These are phyloP conservation scores for Catharus ustulatus DNA, from an alignment of 2,797 vertebrate genomes.

Conservation along the genomic window DNA sequence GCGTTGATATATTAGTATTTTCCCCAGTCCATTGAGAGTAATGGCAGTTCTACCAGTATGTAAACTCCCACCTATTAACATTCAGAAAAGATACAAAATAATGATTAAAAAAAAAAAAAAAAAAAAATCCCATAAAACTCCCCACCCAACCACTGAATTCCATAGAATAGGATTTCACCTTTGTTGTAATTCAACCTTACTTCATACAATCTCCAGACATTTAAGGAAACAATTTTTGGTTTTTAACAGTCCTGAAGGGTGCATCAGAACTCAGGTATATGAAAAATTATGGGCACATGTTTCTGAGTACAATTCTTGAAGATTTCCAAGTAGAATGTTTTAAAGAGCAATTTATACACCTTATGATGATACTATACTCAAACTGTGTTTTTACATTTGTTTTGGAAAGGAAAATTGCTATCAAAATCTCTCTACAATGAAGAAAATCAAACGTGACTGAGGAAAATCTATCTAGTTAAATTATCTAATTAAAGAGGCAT, in stretches of 20 bases:
- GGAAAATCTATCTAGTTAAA: not conserved
- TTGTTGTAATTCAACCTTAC: not conserved
- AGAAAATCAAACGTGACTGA: not conserved
- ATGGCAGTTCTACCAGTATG: not conserved
- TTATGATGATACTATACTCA: not conserved
- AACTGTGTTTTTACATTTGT: not conserved
- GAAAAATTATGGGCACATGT: not conserved
- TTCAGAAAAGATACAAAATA: not conserved
- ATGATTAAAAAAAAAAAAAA: not conserved
- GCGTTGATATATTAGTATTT: not conserved
- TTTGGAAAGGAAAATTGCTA: not conserved
- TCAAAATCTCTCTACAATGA: not conserved
- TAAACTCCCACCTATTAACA: not conserved
- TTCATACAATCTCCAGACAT: not conserved
- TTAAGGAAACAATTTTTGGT: not conserved
- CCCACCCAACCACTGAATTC: not conserved
- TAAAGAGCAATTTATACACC: not conserved
- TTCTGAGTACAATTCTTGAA: not conserved
- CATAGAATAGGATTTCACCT: not conserved
- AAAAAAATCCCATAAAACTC: rapidly evolving
- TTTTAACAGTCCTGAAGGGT: not conserved
- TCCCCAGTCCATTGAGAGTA: not conserved
- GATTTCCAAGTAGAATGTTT: not conserved
- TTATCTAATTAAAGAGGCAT: not conserved
- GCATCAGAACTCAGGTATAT: not conserved